Evolutionary conservation across 2,113 vertebrate species (phyloP).

Genomic region (Crocuta crocuta): DNA sequence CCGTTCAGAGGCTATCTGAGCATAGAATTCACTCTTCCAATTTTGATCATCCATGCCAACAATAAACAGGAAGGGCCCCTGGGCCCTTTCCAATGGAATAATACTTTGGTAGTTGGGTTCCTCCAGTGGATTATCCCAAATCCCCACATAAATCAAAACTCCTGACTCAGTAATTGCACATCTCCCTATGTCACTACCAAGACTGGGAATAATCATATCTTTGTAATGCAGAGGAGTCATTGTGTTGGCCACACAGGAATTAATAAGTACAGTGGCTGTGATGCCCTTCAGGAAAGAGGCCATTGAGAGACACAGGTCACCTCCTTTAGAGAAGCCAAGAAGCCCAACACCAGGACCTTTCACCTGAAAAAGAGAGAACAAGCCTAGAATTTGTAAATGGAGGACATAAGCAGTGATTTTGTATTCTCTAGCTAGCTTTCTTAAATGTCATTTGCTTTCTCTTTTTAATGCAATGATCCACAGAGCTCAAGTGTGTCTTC

Average conservation of each 20-base stretch:
- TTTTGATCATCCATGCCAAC: constrained; percentile 88
- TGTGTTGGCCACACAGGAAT: constrained; percentile 82
- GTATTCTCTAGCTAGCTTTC: constrained; percentile 35
- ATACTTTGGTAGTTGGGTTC: constrained; percentile 80
- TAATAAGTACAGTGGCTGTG: constrained; percentile 88
- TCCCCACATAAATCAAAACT: constrained; percentile 72
- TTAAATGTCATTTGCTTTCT: constrained; percentile 42
- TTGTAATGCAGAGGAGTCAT: constrained; percentile 81
- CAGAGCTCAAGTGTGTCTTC: constrained; percentile 12
- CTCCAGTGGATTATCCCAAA: constrained; percentile 77
- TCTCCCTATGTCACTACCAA: neutral
- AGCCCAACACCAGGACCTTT: constrained; percentile 86
- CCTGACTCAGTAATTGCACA: constrained; percentile 74
- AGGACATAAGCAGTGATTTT: constrained; percentile 17
- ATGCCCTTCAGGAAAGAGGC: constrained; percentile 88
- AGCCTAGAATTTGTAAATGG: neutral
- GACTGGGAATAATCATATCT: constrained; percentile 77
- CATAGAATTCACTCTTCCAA: constrained; percentile 85
- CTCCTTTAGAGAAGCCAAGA: constrained; percentile 90
- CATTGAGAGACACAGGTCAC: constrained; percentile 88
- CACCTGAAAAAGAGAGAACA: constrained; percentile 74
- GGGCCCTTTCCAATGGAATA: constrained; percentile 89
- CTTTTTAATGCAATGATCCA: neutral
- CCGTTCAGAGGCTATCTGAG: constrained; percentile 78
- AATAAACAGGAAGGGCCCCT: constrained; percentile 88